Base-by-base conservation (phyloP, 2,797 vertebrate species). In the Hyperoplus lanceolatus region DNA sequence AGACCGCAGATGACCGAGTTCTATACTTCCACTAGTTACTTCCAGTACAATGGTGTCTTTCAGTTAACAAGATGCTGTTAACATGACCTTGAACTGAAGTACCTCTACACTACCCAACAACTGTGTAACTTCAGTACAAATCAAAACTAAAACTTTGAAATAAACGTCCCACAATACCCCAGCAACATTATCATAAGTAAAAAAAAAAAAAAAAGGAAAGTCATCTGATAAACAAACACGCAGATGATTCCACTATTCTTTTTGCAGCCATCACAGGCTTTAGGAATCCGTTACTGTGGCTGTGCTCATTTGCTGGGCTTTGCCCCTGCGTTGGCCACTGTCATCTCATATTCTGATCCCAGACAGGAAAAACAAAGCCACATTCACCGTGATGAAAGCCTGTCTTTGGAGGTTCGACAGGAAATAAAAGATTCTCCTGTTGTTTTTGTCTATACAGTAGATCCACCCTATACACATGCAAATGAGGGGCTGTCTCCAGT, bases 401-500 rank as follows among this genome's bases (percentile, higher is more conserved):
- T 21, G 91, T 92, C 93, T 93, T 85, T 62, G 78, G 92, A 90
- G 92, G 81, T 90, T 87, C 83, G 78, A 83, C 80, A 64, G 80
- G 87, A 93, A 89, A 91, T 87, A 84, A 84, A 21, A 90, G 76
- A 88, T 79, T 83, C 82, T 87, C 84, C 85, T 82, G 83, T 90
- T 94, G 90, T 90, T 84, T 91, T 81, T 86, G 85, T 87, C 89
- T 75, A 79, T 90, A 92, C 83, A 84, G 87, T 90, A 86, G 81
- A 79, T 89, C 85, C 89, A 90, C 80, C 89, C 84, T 21, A 94
- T 95, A 93, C 93, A 95, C 91, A 95, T 94, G 93, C 85, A 95
- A 95, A 96, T 95, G 90, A 93, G 90, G 2, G 4, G 46, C 45
- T 0, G 79, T 84, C 87, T 90, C 80, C 69, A 80, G 88, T 72